Evolutionary conservation across 2,113 vertebrate species (phyloP).

Genomic region (Nesoenas mayeri): DNA sequence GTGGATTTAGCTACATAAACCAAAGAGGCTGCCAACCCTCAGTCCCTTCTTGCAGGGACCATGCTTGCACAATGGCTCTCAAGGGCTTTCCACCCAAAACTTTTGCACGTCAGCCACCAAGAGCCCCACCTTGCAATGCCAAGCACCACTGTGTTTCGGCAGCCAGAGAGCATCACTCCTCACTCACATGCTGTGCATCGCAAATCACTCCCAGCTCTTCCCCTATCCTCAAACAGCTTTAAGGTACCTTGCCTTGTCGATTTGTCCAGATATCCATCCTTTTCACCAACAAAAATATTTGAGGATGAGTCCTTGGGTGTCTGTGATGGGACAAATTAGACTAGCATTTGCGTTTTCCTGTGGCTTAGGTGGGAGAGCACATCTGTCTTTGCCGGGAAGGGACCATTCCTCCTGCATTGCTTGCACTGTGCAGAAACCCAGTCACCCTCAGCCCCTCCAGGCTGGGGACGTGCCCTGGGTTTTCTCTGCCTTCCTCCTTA

Average conservation of each 20-base stretch:
- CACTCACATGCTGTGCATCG: accelerated
- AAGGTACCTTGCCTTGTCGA: background rate
- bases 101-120: background rate
- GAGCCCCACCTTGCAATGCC: background rate
- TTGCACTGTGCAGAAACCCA: background rate
- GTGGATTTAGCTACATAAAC: background rate
- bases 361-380: background rate
- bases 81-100: background rate
- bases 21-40: background rate
- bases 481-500: background rate
- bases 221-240: background rate
- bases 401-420: accelerated
- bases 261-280: background rate
- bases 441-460: background rate
- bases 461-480: accelerated
- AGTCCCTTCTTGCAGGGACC: background rate
- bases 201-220: background rate
- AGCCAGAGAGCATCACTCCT: background rate
- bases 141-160: background rate
- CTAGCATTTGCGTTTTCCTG: background rate
- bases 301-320: accelerated
- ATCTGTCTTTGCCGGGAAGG: background rate
- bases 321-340: accelerated
- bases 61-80: accelerated
- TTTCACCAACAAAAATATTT: background rate